Evolutionary conservation across 2,113 vertebrate genomes (phyloP).

Genomic region (Anser brachyrhynchus): DNA sequence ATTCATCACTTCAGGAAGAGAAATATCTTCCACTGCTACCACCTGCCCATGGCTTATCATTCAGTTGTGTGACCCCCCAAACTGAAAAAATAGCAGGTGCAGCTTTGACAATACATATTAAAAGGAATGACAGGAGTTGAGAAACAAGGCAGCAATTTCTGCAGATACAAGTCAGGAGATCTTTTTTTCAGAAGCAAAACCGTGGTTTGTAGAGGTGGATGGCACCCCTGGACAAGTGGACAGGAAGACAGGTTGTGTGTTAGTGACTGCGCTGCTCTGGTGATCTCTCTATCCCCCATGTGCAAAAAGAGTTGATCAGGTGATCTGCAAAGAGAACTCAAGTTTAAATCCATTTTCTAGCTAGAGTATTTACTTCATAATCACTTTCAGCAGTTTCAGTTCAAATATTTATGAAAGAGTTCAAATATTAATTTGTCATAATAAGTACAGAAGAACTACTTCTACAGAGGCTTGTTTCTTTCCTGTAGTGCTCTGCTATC

Average conservation of each 20-base stretch:
- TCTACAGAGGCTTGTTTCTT: neutral
- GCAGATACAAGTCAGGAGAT: neutral
- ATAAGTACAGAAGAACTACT: neutral
- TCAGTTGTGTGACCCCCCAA: neutral
- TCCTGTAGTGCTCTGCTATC: neutral
- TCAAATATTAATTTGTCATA: neutral
- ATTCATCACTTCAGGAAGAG: neutral
- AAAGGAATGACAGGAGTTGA: neutral
- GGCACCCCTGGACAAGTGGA: neutral
- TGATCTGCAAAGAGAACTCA: neutral
- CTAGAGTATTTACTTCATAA: neutral
- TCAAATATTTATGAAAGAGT: neutral
- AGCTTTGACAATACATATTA: neutral
- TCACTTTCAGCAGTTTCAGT: neutral
- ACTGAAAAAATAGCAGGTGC: neutral
- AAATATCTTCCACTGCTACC: neutral
- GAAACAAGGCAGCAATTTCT: neutral
- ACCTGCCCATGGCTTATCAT: fast-evolving
- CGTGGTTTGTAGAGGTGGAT: neutral
- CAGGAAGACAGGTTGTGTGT: neutral
- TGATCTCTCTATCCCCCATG: neutral
- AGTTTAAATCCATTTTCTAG: neutral
- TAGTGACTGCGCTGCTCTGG: neutral
- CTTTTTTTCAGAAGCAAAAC: neutral
- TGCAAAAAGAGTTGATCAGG: neutral